Conservation (phyloP, 1,140 invertebrate genomes). For the Drosophila pandora region DNA sequence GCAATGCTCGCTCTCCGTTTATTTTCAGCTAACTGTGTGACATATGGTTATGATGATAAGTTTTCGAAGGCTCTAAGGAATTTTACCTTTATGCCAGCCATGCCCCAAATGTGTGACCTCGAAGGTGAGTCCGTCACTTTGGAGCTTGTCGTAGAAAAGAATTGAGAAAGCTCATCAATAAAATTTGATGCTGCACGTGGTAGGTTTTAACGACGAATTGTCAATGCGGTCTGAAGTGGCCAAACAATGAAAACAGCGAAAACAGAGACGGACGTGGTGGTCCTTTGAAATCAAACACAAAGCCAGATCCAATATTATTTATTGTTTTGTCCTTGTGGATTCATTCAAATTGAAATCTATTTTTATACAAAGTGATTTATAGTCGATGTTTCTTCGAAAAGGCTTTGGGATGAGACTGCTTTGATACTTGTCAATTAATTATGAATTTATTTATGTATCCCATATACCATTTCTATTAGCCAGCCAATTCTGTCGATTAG, state of each 20-base stretch:
- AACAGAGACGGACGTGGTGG: constrained; percentile 13
- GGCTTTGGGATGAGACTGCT: background rate
- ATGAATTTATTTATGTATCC: background rate
- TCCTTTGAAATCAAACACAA: constrained; percentile 70
- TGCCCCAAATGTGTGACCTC: background rate
- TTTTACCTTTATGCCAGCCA: background rate
- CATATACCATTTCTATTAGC: constrained; percentile 32
- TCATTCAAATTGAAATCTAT: constrained; percentile 40
- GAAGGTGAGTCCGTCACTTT: constrained; percentile 36
- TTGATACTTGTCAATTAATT: background rate
- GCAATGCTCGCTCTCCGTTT: background rate
- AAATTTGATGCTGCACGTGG: constrained; percentile 54
- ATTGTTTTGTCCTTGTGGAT: constrained; percentile 40
- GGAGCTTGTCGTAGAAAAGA: constrained; percentile 26
- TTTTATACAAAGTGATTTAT: constrained; percentile 44
- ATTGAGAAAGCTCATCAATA: constrained; percentile 55
- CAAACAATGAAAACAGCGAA: constrained; percentile 46
- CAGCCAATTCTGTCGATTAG: constrained; percentile 33
- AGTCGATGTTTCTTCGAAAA: background rate
- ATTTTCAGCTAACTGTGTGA: constrained; percentile 7
- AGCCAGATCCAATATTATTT: constrained; percentile 62
- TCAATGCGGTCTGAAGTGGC: constrained; percentile 35
- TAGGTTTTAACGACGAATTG: constrained; percentile 38
- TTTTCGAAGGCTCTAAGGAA: background rate
- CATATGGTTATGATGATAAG: constrained; percentile 18